Base-by-base conservation (phyloP, 2,113 vertebrate genomes). In the Caracal caracal region DNA sequence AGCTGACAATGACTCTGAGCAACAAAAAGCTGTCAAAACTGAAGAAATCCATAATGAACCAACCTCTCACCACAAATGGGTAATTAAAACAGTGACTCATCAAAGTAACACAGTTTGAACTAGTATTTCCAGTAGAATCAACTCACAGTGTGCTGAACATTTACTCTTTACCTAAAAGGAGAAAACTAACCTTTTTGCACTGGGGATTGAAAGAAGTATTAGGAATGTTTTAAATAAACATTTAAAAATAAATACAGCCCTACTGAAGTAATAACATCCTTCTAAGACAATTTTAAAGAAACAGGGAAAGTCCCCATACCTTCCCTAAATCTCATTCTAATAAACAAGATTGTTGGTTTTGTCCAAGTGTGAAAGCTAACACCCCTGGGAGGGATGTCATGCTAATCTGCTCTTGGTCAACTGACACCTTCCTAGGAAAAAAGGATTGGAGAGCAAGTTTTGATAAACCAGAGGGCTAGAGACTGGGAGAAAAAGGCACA, bases 51-150 rank as follows among this genome's bases (percentile, higher is more conserved):
- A 73, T 92, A 98, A 97, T 63, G 95, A 98, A 98, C 91, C 94
- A 97, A 97, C 88, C 96, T 98, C 98, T 98, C 97, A 98, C 97
- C 98, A 98, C 98, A 97, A 98, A 96, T 26, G 33, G 97, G 92
- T 98, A 98, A 98, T 98, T 98, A 98, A 98, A 98, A 96, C 94
- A 98, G 97, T 98, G 98, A 98, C 97, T 99, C 98, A 98, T 96
- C 95, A 93, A 78, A 98, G 94, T 71, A 98, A 97, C 61, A 97
- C 53, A 95, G 90, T 98, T 97, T 97, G 90, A 99, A 98, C 97
- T 97, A 98, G 98, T 98, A 97, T 94, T 94, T 97, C 98, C 97
- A 96, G 96, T 97, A 96, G 96, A 96, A 98, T 96, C 92, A 98
- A 92, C 95, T 96, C 94, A 94, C 95, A 96, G 71, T 97, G 95